phyloP scores from a whole-genome alignment of 2,888 invertebrate genomes.

The Lycaena phlaeas region DNA sequence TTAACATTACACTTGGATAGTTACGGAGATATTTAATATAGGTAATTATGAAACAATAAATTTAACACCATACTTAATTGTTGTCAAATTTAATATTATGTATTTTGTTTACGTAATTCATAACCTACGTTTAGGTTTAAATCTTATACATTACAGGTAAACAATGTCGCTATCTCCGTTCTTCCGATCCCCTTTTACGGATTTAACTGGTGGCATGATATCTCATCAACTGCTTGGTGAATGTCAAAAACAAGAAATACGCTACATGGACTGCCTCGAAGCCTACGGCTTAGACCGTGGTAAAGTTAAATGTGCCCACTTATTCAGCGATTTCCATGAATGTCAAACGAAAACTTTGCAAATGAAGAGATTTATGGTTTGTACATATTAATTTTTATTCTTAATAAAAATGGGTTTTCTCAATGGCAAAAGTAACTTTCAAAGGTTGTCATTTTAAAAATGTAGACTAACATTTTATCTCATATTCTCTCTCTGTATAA shows the following conservation, averaged over 20 bases:
- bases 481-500: too few relatives aligned
- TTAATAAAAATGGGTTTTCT: too few relatives aligned
- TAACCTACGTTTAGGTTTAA: constrained; percentile 17
- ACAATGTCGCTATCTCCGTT: constrained; percentile 77
- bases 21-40: too few relatives aligned
- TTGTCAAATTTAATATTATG: too few relatives aligned
- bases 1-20: too few relatives aligned
- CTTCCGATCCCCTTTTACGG: constrained; percentile 80
- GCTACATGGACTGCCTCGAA: constrained; percentile 83
- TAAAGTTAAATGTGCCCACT: constrained; percentile 70
- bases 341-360: constrained; percentile 77
- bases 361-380: constrained; percentile 68
- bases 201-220: constrained; percentile 76
- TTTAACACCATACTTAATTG: too few relatives aligned
- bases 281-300: constrained; percentile 84
- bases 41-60: too few relatives aligned
- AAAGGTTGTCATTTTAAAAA: too few relatives aligned
- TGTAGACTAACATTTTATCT: too few relatives aligned
- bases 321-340: constrained; percentile 81
- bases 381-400: constrained; percentile 10
- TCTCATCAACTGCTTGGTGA: constrained; percentile 77
- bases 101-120: constrained; percentile 27
- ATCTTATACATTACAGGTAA: constrained; percentile 16
- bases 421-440: too few relatives aligned
- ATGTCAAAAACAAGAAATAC: constrained; percentile 80